Conservation (phyloP, 2,797 vertebrate genomes). For the Cossypha niveicapilla region DNA sequence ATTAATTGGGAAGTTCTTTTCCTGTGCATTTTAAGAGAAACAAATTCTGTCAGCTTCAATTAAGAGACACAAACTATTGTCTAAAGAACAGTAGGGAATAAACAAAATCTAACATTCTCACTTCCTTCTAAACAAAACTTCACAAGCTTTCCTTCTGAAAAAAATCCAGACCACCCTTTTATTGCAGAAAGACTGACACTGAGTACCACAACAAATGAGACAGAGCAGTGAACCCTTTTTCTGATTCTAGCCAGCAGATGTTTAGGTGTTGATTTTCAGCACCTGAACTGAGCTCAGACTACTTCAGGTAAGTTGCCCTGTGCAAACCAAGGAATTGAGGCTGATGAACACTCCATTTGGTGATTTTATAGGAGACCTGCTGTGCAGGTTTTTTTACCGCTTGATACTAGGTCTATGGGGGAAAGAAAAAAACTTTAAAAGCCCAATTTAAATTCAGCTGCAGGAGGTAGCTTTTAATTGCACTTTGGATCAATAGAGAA, state of each 20-base stretch:
- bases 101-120: not conserved
- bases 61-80: not conserved
- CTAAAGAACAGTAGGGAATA: not conserved
- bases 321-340: not conserved
- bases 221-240: not conserved
- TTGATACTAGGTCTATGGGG: not conserved
- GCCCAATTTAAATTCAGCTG: constrained; percentile 23
- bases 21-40: not conserved
- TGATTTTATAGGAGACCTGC: not conserved
- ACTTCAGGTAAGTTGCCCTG: not conserved
- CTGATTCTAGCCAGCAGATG: not conserved
- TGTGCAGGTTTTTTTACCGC: not conserved
- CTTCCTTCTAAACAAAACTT: not conserved
- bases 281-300: not conserved
- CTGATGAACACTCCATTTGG: not conserved
- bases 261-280: not conserved
- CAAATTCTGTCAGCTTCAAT: not conserved
- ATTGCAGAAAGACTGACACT: not conserved
- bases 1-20: not conserved
- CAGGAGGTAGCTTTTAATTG: constrained; percentile 50
- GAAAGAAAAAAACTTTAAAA: constrained; percentile 1
- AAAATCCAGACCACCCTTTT: not conserved
- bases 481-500: constrained; percentile 16
- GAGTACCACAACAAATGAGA: not conserved
- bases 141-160: not conserved